Conservation (phyloP, 2,113 vertebrate genomes). For the Microcebus lehilahytsara region DNA sequence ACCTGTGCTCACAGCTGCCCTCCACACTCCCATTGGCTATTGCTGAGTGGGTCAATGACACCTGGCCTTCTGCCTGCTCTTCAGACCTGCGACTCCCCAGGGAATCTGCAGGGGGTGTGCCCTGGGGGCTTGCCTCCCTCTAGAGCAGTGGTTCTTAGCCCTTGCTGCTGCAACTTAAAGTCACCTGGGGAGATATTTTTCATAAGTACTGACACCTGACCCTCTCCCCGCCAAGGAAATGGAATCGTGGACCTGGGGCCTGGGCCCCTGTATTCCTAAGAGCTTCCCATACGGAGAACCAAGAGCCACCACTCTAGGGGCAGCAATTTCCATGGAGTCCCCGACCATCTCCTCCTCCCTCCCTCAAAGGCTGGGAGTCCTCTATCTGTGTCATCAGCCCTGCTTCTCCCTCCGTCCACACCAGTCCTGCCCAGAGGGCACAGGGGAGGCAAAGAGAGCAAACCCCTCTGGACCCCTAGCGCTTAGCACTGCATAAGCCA, state of each 20-base stretch:
- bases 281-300: neutral
- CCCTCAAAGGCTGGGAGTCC: neutral
- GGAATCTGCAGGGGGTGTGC: neutral
- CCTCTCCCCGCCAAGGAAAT: neutral
- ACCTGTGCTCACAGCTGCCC: too few relatives aligned
- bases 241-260: too few relatives aligned
- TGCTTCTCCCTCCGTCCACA: neutral
- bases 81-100: neutral
- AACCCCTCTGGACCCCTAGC: neutral
- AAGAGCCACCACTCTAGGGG: neutral
- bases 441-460: neutral
- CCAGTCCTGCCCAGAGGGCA: too few relatives aligned
- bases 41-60: neutral
- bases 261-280: neutral
- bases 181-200: neutral
- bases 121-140: neutral
- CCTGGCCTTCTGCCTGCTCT: neutral
- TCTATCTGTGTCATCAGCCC: neutral
- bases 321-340: accelerated
- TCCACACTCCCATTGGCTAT: too few relatives aligned
- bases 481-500: neutral
- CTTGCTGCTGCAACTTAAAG: neutral
- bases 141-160: neutral
- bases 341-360: neutral
- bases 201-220: neutral